Conservation (phyloP, 2,113 vertebrate genomes). For the Syngnathus floridae region DNA sequence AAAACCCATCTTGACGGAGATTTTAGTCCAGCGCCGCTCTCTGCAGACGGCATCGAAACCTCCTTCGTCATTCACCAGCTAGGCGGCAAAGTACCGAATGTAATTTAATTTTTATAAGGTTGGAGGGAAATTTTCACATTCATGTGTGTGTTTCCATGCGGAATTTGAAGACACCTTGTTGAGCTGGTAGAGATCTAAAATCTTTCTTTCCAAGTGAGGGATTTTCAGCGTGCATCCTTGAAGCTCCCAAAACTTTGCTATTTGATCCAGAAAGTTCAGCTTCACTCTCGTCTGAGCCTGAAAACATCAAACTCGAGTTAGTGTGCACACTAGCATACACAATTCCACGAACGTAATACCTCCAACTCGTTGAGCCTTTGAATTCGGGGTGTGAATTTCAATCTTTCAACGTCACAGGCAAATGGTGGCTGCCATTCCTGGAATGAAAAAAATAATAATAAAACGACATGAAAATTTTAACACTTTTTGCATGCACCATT, state of each 20-base stretch:
- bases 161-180: constrained; percentile 75
- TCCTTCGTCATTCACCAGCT: constrained; percentile 95
- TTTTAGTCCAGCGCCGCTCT: constrained; percentile 94
- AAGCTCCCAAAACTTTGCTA: constrained; percentile 97
- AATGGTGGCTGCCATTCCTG: constrained; percentile 98
- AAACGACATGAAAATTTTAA: background rate
- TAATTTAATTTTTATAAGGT: background rate
- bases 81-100: constrained; percentile 30
- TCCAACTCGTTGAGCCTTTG: constrained; percentile 98
- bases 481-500: background rate
- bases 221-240: constrained; percentile 96
- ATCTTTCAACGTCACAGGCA: constrained; percentile 93
- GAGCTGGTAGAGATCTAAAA: constrained; percentile 91
- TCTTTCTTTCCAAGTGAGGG: constrained; percentile 93
- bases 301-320: background rate
- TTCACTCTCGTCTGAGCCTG: constrained; percentile 97
- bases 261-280: constrained; percentile 97
- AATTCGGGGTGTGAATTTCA: constrained; percentile 94
- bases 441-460: constrained; percentile 15
- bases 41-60: constrained; percentile 91
- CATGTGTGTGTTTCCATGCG: background rate
- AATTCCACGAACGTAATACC: constrained; percentile 66
- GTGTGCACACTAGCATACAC: background rate
- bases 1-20: constrained; percentile 93
- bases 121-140: background rate